Percentiles rank a stretch among this genome's conserved stretches.
These are phyloP conservation scores for Aegotheles bennettii DNA, from an alignment of 2,113 vertebrate species.

Conservation along the genomic window DNA sequence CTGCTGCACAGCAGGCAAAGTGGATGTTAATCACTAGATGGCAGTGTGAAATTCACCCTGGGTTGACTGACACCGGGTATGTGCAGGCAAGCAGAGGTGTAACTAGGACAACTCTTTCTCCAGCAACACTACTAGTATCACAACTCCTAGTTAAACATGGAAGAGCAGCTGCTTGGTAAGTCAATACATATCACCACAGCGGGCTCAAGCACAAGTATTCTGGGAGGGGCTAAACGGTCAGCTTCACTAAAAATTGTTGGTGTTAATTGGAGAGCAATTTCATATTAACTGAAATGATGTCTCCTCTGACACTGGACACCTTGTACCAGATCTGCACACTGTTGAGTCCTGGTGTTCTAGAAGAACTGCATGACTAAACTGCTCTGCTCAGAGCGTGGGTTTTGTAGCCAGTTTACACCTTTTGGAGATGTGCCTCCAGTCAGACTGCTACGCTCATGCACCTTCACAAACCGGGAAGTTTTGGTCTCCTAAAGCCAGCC, in stretches of 20 bases:
- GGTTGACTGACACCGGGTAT: rapidly evolving
- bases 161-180: background rate
- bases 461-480: background rate
- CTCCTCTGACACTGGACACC: background rate
- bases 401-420: background rate
- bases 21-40: background rate
- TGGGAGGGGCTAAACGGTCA: background rate
- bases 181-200: background rate
- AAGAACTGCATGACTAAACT: background rate
- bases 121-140: background rate
- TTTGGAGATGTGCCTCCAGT: background rate
- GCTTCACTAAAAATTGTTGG: background rate
- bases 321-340: background rate
- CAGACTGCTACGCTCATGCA: background rate
- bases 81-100: rapidly evolving
- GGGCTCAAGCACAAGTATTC: background rate
- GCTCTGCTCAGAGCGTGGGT: background rate
- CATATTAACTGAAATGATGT: background rate
- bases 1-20: background rate
- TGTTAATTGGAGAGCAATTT: background rate
- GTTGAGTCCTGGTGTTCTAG: background rate
- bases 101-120: background rate
- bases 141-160: background rate
- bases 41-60: background rate
- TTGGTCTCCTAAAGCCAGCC: background rate